Conservation (phyloP, 2,113 vertebrate species). For the Ammodytes marinus region DNA sequence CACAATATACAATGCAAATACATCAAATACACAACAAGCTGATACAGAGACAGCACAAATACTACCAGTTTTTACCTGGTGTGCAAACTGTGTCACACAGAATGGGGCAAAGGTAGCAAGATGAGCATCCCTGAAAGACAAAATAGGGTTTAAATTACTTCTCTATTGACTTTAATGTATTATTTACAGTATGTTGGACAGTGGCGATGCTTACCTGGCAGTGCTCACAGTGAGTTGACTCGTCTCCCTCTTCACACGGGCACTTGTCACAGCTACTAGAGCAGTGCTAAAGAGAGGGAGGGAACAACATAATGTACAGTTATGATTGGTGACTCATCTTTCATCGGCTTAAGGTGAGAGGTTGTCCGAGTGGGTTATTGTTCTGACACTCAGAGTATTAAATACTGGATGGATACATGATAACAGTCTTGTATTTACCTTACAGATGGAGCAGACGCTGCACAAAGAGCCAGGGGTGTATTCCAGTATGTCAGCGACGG, state of each 20-base stretch:
- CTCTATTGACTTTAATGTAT: not conserved
- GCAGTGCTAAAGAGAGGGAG: constrained; percentile 81
- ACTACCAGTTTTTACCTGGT: constrained; percentile 80
- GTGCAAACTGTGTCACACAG: constrained; percentile 89
- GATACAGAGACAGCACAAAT: not conserved
- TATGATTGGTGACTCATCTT: not conserved
- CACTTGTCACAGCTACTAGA: constrained; percentile 84
- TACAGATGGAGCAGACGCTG: constrained; percentile 88
- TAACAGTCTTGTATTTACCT: constrained; percentile 76
- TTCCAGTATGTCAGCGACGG: constrained; percentile 17
- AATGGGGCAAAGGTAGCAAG: constrained; percentile 89
- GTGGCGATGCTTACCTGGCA: constrained; percentile 82
- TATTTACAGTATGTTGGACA: not conserved
- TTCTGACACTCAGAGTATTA: too few relatives aligned
- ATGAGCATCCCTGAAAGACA: constrained; percentile 84
- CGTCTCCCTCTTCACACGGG: constrained; percentile 87
- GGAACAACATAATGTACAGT: not conserved
- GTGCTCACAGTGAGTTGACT: constrained; percentile 84
- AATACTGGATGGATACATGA: too few relatives aligned
- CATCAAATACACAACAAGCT: too few relatives aligned
- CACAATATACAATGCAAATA: too few relatives aligned
- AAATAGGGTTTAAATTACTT: not conserved
- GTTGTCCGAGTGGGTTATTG: not conserved
- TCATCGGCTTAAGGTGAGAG: not conserved
- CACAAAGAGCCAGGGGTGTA: constrained; percentile 89